Evolutionary conservation across 2,797 vertebrate species (phyloP).

Genomic region (Syngnathus acus): DNA sequence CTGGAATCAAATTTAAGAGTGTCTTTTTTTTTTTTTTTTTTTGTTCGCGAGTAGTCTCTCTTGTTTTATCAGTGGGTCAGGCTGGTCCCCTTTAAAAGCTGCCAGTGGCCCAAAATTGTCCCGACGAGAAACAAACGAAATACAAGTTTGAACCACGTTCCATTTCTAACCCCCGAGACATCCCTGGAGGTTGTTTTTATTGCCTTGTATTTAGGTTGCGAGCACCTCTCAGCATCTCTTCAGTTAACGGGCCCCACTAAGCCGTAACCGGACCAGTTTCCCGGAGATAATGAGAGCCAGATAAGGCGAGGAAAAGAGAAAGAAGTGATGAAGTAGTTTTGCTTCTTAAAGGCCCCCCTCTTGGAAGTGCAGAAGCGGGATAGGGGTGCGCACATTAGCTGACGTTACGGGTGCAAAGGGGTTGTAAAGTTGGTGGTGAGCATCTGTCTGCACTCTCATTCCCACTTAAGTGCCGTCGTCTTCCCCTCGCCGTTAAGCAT

Average conservation of each 20-base stretch:
- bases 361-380: neutral
- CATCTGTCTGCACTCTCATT: slow-evolving; percentile 41
- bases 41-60: neutral
- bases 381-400: slow-evolving; percentile 39
- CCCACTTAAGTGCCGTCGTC: slow-evolving; percentile 39
- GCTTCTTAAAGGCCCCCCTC: slow-evolving; percentile 26
- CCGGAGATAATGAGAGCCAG: slow-evolving; percentile 49
- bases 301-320: slow-evolving; percentile 25
- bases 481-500: slow-evolving; percentile 30
- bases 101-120: neutral
- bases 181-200: slow-evolving; percentile 28
- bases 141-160: neutral
- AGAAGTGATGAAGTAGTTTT: slow-evolving; percentile 30
- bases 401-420: slow-evolving; percentile 40
- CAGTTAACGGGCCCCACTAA: slow-evolving; percentile 19
- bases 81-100: neutral
- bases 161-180: neutral
- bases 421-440: slow-evolving; percentile 56
- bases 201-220: slow-evolving; percentile 19
- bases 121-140: neutral
- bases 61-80: slow-evolving; percentile 4
- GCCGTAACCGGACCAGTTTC: slow-evolving; percentile 40
- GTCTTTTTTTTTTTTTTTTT: neutral
- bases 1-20: neutral
- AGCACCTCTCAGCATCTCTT: neutral